Conservation (phyloP, 2,888 invertebrate genomes). For the Bellardia bayeri region DNA sequence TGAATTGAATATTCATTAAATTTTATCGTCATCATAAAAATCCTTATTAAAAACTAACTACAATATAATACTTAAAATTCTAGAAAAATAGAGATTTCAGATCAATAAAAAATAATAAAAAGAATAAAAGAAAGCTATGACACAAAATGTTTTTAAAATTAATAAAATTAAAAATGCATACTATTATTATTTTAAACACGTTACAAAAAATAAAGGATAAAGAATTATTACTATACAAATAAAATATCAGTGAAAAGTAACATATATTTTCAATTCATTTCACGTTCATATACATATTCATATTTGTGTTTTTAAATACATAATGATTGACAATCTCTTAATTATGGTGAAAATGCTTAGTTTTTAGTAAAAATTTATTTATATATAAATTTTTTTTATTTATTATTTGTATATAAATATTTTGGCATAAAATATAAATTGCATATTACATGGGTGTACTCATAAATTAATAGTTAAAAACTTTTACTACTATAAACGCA, state of each 20-base stretch:
- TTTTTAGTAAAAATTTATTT: not conserved
- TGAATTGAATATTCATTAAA: constrained; percentile 41
- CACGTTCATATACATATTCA: not conserved
- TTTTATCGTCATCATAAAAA: constrained; percentile 53
- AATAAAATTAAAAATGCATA: constrained; percentile 31
- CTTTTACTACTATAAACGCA: constrained; percentile 17
- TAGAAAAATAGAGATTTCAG: constrained; percentile 21
- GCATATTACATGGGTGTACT: not conserved
- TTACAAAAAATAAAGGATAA: constrained; percentile 40
- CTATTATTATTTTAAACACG: constrained; percentile 39
- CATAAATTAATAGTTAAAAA: not conserved
- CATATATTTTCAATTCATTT: constrained; percentile 17
- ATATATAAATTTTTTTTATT: not conserved
- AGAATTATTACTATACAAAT: constrained; percentile 51
- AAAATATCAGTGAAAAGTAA: constrained; percentile 37
- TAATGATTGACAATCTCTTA: not conserved
- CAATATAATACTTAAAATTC: constrained; percentile 62
- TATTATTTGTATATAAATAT: constrained; percentile 26
- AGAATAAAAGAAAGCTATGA: constrained; percentile 63
- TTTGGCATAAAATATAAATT: constrained; percentile 52
- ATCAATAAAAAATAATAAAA: constrained; percentile 57
- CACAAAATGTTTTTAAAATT: constrained; percentile 57
- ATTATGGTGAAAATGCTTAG: constrained; percentile 21
- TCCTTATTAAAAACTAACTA: constrained; percentile 63
- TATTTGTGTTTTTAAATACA: constrained; percentile 20